Percentiles rank a stretch among this genome's conserved stretches.
phyloP scores from a whole-genome alignment of 2,797 vertebrate genomes.

The Pterois miles region DNA sequence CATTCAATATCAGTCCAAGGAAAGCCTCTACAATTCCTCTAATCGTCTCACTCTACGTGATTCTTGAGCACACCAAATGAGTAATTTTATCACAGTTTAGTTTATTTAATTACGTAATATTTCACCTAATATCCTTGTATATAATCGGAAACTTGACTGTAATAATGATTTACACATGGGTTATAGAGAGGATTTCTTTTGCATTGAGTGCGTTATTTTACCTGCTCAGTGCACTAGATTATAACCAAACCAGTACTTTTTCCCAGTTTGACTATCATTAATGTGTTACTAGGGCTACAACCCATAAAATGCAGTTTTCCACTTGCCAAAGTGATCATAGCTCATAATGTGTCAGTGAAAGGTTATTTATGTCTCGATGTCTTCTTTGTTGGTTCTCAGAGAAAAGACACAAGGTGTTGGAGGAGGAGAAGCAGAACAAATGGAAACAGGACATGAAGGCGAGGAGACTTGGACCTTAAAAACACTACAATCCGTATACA shows the following conservation, averaged over 20 bases:
- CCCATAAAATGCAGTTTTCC: no score
- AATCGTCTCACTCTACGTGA: slow-evolving; percentile 38
- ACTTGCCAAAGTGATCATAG: not conserved
- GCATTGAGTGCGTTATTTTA: not conserved
- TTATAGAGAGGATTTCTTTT: not conserved
- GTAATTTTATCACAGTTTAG: slow-evolving; percentile 18
- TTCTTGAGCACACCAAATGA: slow-evolving; percentile 21
- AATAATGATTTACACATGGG: not conserved
- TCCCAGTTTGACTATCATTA: not conserved
- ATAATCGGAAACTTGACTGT: not conserved
- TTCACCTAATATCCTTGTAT: not conserved
- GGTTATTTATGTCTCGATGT: not conserved
- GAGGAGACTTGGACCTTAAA: not conserved
- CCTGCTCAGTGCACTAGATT: not conserved
- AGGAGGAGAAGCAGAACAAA: not conserved
- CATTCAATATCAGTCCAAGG: slow-evolving; percentile 55
- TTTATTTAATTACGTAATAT: no score
- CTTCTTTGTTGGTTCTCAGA: not conserved
- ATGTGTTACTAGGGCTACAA: no score
- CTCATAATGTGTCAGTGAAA: not conserved
- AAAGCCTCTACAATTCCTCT: slow-evolving; percentile 14
- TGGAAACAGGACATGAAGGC: not conserved
- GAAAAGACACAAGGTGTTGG: not conserved
- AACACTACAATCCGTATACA: no score
- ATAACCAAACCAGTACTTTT: not conserved